phyloP scores from a whole-genome alignment of 2,797 vertebrate genomes.

The Sphenopsis melanotis region DNA sequence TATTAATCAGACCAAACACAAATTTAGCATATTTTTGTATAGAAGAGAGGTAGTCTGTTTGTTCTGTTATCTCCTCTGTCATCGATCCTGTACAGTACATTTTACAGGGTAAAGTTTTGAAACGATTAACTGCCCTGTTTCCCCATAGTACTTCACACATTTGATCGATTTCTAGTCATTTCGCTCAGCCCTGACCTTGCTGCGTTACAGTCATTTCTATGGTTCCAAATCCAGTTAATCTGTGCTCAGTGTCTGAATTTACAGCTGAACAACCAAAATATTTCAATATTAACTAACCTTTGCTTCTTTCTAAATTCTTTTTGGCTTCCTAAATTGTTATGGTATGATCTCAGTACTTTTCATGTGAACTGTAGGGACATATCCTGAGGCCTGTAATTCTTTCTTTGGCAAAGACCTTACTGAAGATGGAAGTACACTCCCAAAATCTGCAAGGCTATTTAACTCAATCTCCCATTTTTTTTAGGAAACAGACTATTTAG shows the following conservation, averaged over 20 bases:
- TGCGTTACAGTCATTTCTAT: neutral
- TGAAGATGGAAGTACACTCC: too few species aligned
- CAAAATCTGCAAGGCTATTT: neutral
- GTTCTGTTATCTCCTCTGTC: constrained; percentile 8
- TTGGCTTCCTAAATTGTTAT: neutral
- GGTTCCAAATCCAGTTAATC: constrained; percentile 20
- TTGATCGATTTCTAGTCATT: constrained; percentile 33
- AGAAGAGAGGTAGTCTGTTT: neutral
- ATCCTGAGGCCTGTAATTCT: neutral
- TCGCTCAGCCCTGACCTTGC: constrained; percentile 53
- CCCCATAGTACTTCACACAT: neutral
- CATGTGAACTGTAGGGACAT: neutral
- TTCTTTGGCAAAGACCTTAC: neutral
- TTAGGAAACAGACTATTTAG: neutral
- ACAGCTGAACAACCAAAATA: constrained; percentile 1
- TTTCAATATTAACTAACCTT: constrained; percentile 12
- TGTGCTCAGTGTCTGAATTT: neutral
- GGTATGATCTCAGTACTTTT: neutral
- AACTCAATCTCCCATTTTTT: neutral
- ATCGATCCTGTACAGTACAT: constrained; percentile 13
- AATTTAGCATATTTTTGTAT: neutral
- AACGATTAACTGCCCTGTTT: constrained; percentile 36
- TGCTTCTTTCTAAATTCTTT: neutral
- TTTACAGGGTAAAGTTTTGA: constrained; percentile 44
- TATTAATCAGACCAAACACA: neutral